Evolutionary conservation across 2,888 invertebrate species (phyloP).

Genomic region (Ochropacha duplaris): DNA sequence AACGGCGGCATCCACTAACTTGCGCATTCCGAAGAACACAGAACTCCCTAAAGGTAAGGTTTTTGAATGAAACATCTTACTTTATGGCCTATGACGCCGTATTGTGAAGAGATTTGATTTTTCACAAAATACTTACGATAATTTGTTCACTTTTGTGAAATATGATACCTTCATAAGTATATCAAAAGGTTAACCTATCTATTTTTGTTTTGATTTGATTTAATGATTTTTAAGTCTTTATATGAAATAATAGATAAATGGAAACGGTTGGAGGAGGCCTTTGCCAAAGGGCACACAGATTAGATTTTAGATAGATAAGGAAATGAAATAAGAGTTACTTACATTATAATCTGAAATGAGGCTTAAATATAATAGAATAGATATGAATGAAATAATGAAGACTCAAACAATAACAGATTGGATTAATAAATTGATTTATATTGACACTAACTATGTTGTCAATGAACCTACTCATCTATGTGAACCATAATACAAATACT

Average conservation of each 20-base stretch:
- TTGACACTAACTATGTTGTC: neutral
- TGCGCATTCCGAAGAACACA: slow-evolving; percentile 56
- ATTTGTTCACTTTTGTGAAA: neutral
- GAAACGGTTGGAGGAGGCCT: too few relatives aligned
- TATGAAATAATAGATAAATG: too few relatives aligned
- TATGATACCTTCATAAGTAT: neutral
- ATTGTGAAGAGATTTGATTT: slow-evolving; percentile 48
- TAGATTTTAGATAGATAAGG: too few relatives aligned
- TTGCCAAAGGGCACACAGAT: too few relatives aligned
- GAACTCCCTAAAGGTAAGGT: slow-evolving; percentile 50
- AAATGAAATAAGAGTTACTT: too few relatives aligned
- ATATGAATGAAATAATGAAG: too few relatives aligned
- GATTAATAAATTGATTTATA: neutral
- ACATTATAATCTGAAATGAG: too few relatives aligned
- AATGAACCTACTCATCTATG: neutral
- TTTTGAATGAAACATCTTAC: slow-evolving; percentile 56
- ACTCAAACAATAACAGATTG: too few relatives aligned
- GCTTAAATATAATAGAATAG: too few relatives aligned
- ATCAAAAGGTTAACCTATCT: neutral
- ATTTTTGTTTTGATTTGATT: neutral
- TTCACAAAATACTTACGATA: neutral
- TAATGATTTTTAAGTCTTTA: too few relatives aligned
- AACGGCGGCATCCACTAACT: slow-evolving; percentile 71
- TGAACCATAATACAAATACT: neutral
- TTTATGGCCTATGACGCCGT: slow-evolving; percentile 49